These are phyloP conservation scores for Glyptemys insculpta DNA, from an alignment of 2,797 vertebrate species.

Conservation along the genomic window DNA sequence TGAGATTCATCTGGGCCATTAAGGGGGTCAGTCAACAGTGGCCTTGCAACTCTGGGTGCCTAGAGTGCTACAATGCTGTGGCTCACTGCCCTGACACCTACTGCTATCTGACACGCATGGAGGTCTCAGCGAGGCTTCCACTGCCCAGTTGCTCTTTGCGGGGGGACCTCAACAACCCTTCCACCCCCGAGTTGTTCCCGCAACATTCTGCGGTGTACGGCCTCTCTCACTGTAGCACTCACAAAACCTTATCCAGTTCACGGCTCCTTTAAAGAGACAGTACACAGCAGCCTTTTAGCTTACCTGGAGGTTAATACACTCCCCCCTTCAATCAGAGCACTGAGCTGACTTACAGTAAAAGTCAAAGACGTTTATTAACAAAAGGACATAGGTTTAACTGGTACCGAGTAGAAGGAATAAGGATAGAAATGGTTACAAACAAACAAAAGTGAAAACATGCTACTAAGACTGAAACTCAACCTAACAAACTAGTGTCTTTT, in stretches of 20 bases:
- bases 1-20: neutral
- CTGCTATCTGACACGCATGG: neutral
- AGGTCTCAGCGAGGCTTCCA: neutral
- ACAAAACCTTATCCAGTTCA: neutral
- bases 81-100: neutral
- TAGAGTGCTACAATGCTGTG: neutral
- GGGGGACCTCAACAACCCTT: neutral
- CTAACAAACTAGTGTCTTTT: neutral
- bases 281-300: too few species aligned
- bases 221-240: neutral
- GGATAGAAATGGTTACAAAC: neutral
- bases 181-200: neutral
- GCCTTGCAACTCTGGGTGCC: neutral
- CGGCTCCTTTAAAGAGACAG: too few species aligned
- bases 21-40: neutral
- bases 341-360: neutral
- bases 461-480: neutral
- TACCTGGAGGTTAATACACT: too few species aligned
- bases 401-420: neutral
- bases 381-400: neutral
- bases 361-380: neutral
- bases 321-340: neutral
- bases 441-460: neutral
- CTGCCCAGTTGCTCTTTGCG: neutral
- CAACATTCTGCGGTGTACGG: neutral